phyloP scores from a whole-genome alignment of 2,797 vertebrate species.

The Tolypeutes matacus region DNA sequence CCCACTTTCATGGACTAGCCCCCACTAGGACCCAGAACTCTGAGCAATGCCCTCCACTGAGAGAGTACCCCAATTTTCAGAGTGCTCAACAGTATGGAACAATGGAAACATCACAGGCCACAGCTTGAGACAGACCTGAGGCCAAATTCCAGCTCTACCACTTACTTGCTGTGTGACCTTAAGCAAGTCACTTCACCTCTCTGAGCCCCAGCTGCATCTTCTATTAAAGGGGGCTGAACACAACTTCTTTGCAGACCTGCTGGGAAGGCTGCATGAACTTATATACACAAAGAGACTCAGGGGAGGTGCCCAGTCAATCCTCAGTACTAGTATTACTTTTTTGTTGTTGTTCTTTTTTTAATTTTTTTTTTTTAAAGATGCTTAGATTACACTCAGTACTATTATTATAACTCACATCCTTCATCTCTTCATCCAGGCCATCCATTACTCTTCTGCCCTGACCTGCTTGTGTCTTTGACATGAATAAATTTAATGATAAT shows the following conservation, averaged over 20 bases:
- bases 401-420: background rate
- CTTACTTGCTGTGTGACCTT: background rate
- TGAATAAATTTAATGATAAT: slow-evolving; percentile 7
- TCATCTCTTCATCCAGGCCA: background rate
- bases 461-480: background rate
- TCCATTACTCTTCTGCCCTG: background rate
- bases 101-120: background rate
- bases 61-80: background rate
- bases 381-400: no score
- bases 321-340: no score
- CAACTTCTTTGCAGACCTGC: background rate
- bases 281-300: background rate
- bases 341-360: no score
- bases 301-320: background rate
- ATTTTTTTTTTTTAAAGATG: no score
- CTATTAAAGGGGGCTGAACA: background rate
- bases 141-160: background rate
- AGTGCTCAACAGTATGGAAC: background rate
- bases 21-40: background rate
- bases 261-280: background rate
- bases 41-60: background rate
- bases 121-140: background rate
- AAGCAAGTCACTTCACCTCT: slow-evolving; percentile 20
- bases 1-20: background rate
- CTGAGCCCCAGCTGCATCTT: background rate